Evolutionary conservation across 2,888 invertebrate genomes (phyloP).

Genomic region (Cantharis flavilabris): DNA sequence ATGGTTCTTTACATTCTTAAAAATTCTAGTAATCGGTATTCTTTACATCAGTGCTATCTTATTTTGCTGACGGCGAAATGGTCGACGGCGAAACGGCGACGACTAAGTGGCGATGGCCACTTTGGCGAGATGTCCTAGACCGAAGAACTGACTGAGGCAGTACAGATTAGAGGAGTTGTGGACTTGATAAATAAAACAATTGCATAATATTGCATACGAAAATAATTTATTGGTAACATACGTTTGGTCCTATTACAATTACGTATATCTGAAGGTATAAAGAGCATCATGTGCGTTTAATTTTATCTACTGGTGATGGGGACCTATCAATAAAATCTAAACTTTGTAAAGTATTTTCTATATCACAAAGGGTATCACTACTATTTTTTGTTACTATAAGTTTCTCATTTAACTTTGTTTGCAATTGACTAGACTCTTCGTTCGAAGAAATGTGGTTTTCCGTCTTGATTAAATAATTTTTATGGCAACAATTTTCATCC

Average conservation of each 20-base stretch:
- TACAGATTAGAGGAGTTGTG: no score
- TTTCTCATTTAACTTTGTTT: neutral
- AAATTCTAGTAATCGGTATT: no score
- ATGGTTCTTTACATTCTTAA: no score
- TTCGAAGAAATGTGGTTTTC: neutral
- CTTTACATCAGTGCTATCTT: no score
- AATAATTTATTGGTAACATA: slow-evolving; percentile 7
- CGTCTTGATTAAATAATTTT: neutral
- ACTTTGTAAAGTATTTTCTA: slow-evolving; percentile 43
- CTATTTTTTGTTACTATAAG: neutral
- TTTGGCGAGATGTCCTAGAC: no score
- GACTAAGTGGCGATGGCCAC: no score
- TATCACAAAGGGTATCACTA: slow-evolving; percentile 29
- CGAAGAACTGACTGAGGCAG: no score
- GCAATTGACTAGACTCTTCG: neutral
- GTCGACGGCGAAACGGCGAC: no score
- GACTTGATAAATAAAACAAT: neutral
- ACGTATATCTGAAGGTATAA: slow-evolving; percentile 1
- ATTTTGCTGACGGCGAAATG: no score
- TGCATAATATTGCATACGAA: slow-evolving; percentile 19
- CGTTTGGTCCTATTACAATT: slow-evolving; percentile 18
- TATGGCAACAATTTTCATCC: neutral
- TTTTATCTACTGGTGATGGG: slow-evolving; percentile 42
- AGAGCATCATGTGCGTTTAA: slow-evolving; percentile 23
- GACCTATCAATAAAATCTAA: slow-evolving; percentile 51